These are phyloP conservation scores for Pterocles orientalis DNA, from an alignment of 2,113 vertebrate genomes.

Conservation along the genomic window DNA sequence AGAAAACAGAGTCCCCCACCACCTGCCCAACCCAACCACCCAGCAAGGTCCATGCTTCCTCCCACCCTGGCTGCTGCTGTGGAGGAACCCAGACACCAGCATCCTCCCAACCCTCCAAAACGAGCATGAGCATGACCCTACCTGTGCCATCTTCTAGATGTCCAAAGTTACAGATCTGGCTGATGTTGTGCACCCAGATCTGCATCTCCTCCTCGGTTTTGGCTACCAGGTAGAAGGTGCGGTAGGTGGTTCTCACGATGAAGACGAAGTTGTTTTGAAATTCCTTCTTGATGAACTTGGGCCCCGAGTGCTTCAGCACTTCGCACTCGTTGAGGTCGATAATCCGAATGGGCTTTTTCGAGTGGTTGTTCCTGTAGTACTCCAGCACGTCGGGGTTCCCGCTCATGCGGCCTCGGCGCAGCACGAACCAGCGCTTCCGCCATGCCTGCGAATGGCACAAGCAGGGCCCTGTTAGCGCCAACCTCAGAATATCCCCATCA, in stretches of 20 bases:
- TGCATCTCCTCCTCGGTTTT: constrained; percentile 97
- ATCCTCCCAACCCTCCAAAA: not conserved
- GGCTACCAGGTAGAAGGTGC: constrained; percentile 95
- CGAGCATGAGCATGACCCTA: constrained; percentile 15
- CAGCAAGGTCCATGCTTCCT: not conserved
- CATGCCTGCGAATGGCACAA: constrained; percentile 81
- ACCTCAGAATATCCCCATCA: not conserved
- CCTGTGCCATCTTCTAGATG: constrained; percentile 85
- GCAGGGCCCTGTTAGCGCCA: not conserved
- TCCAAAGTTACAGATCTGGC: constrained; percentile 90
- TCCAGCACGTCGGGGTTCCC: constrained; percentile 95
- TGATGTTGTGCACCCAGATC: constrained; percentile 91
- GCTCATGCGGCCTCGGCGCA: constrained; percentile 92
- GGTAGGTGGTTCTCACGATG: constrained; percentile 88
- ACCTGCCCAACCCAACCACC: not conserved
- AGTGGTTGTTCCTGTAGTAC: constrained; percentile 90
- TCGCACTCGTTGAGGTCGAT: constrained; percentile 94
- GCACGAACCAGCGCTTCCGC: constrained; percentile 96
- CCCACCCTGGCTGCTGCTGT: fast-evolving
- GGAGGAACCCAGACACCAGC: not conserved
- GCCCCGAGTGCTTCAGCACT: constrained; percentile 85
- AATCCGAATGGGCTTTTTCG: constrained; percentile 90
- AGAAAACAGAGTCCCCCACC: not conserved
- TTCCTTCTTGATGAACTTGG: constrained; percentile 85
- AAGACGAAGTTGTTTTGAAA: constrained; percentile 93